Evolutionary conservation across 2,888 invertebrate genomes (phyloP).

Genomic region (Limnephilus marmoratus): DNA sequence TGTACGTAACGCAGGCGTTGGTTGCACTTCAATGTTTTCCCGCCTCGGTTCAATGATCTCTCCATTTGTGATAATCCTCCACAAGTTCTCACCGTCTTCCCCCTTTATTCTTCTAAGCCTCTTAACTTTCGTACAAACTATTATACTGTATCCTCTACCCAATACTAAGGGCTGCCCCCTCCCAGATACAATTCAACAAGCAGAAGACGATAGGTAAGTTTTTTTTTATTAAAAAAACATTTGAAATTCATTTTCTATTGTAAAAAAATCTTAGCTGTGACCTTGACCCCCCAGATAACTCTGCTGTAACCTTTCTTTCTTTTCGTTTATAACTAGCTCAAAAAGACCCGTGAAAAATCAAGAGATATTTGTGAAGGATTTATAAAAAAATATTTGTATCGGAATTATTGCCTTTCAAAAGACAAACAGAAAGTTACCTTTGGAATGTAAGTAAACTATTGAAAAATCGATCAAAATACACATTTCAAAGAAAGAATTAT

Average conservation of each 20-base stretch:
- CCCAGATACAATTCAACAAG: constrained; percentile 77
- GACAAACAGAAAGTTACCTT: no score
- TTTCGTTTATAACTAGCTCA: neutral
- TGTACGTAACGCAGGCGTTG: constrained; percentile 86
- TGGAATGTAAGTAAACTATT: no score
- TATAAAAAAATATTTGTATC: no score
- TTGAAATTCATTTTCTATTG: neutral
- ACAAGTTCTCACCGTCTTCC: constrained; percentile 69
- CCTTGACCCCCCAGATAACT: neutral
- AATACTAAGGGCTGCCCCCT: constrained; percentile 74
- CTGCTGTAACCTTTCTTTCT: neutral
- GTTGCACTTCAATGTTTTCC: constrained; percentile 85
- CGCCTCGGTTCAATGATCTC: constrained; percentile 86
- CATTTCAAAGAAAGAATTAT: no score
- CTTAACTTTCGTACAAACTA: constrained; percentile 70
- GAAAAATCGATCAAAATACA: no score
- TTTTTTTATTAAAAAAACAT: neutral
- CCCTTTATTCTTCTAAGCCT: constrained; percentile 71
- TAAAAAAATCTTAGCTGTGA: neutral
- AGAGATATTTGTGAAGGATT: no score
- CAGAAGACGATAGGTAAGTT: constrained; percentile 69
- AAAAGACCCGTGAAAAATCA: no score
- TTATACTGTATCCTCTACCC: constrained; percentile 72
- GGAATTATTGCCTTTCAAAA: no score
- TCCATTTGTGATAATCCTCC: constrained; percentile 71